Percentiles rank a stretch among this genome's conserved stretches.
phyloP scores from a whole-genome alignment of 1,140 invertebrate species.

The Polypedilum vanderplanki region DNA sequence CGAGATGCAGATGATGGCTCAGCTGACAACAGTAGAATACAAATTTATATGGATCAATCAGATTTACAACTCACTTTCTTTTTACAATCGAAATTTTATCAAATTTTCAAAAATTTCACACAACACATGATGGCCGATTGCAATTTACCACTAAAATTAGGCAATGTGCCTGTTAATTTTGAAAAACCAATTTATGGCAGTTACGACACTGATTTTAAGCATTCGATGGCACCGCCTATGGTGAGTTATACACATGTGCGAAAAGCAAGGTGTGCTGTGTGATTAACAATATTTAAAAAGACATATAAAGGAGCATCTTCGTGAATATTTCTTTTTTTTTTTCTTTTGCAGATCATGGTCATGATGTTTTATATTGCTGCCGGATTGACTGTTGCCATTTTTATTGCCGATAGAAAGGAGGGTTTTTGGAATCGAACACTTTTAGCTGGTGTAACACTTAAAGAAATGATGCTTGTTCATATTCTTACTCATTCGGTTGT shows the following conservation, averaged over 20 bases:
- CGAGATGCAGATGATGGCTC: slow-evolving; percentile 45
- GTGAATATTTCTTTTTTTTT: slow-evolving; percentile 43
- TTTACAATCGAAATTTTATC: slow-evolving; percentile 54
- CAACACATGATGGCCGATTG: slow-evolving; percentile 52
- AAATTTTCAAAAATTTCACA: slow-evolving; percentile 55
- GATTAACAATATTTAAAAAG: too few species aligned
- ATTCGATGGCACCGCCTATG: slow-evolving; percentile 71
- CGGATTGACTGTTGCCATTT: slow-evolving; percentile 66
- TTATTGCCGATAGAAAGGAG: slow-evolving; percentile 73
- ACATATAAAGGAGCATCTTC: too few species aligned
- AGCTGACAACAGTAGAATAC: slow-evolving; percentile 53
- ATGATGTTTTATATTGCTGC: slow-evolving; percentile 73
- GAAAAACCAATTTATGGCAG: slow-evolving; percentile 64
- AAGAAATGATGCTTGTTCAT: slow-evolving; percentile 66
- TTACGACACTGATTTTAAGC: slow-evolving; percentile 54
- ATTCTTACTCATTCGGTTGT: slow-evolving; percentile 65
- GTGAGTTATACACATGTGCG: slow-evolving; percentile 43
- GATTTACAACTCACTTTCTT: slow-evolving; percentile 63
- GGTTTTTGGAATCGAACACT: slow-evolving; percentile 69
- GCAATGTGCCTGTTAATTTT: slow-evolving; percentile 55
- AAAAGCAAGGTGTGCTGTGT: too few species aligned
- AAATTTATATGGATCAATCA: slow-evolving; percentile 47
- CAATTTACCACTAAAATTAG: slow-evolving; percentile 48
- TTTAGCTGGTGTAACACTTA: slow-evolving; percentile 62
- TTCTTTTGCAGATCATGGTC: slow-evolving; percentile 44